Evolutionary conservation across 2,113 vertebrate species (phyloP), one percentile per base, ranked within the genome.

Genomic region (Syrrhaptes paradoxus): DNA sequence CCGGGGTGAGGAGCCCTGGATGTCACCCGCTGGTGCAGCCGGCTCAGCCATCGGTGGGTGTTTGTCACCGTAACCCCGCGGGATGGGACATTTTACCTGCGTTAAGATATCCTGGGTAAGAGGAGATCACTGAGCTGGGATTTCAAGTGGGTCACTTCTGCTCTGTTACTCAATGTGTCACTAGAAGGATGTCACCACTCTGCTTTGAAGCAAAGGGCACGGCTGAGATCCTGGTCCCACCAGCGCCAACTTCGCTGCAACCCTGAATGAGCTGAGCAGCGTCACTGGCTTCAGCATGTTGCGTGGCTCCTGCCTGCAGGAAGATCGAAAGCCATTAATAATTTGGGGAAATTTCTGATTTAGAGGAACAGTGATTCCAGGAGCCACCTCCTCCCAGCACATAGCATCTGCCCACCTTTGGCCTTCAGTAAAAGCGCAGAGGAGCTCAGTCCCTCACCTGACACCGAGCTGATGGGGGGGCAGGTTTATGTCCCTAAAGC

Each of bases 1-100:
- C 1, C 0, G 1, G 71, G 25, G 7, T 9, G 38, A 59, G 68
- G 36, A 67, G 48, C 38, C 38, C 31, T 0, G 26, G 58, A 21
- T 9, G 31, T 58, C 57, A 36, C 21, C 52, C 24, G 43, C 59
- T 32, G 62, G 17, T 82, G 48, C 59, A 58, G 32, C 36, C 43
- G 34, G 54, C 16, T 16, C n/a, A 25, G 58, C 13, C 67, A 36
- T 2, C 13, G 1, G 7, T 24, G 13, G 36, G 51, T 32, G 32
- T 36, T 75, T 34, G 48, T 12, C 24, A 4, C 49, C 21, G 16
- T 32, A 16, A 17, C 29, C 49, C 45, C 14, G 0, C 5, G 81
- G 51, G 63, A 15, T 18, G 48, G 6, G n/a, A 29, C 79, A 24
- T 36, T 9, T 55, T 13, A 15, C 15, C 49, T 26, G 2, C 24